Conservation (phyloP, 2,797 vertebrate species). For the Pangasius krempfi region DNA sequence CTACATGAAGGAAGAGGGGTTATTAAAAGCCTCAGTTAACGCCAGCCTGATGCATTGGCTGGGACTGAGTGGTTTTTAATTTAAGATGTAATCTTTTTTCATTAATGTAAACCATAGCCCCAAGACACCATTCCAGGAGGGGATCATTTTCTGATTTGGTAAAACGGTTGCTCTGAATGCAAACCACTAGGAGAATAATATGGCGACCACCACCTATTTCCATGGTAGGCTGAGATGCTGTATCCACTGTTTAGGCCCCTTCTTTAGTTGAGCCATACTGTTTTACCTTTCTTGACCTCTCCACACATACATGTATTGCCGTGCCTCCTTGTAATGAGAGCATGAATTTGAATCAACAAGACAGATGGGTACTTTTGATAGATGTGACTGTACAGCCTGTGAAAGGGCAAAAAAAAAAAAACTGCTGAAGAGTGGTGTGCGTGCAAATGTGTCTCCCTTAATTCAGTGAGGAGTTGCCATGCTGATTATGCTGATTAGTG, state of each 20-base stretch:
- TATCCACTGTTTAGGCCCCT: slow-evolving; percentile 17
- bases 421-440: slow-evolving; percentile 52
- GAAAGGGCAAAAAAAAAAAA: slow-evolving; percentile 55
- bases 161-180: slow-evolving; percentile 59
- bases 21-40: slow-evolving; percentile 58
- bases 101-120: slow-evolving; percentile 67
- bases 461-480: slow-evolving; percentile 53
- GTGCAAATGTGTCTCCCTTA: slow-evolving; percentile 58
- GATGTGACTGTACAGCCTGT: slow-evolving; percentile 49
- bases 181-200: slow-evolving; percentile 64
- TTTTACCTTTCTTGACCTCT: slow-evolving; percentile 19
- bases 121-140: slow-evolving; percentile 56
- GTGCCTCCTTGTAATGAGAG: slow-evolving; percentile 55
- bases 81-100: slow-evolving; percentile 69
- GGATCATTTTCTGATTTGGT: slow-evolving; percentile 62
- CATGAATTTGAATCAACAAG: slow-evolving; percentile 54
- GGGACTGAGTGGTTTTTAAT: slow-evolving; percentile 64
- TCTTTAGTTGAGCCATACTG: slow-evolving; percentile 10
- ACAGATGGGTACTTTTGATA: slow-evolving; percentile 57
- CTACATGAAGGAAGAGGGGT: slow-evolving; percentile 35
- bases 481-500: slow-evolving; percentile 65
- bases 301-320: slow-evolving; percentile 16
- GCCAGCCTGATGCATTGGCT: slow-evolving; percentile 55
- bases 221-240: slow-evolving; percentile 25
- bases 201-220: slow-evolving; percentile 44